Base-by-base conservation (phyloP, 2,797 vertebrate species). In the Spinus olivaceus region DNA sequence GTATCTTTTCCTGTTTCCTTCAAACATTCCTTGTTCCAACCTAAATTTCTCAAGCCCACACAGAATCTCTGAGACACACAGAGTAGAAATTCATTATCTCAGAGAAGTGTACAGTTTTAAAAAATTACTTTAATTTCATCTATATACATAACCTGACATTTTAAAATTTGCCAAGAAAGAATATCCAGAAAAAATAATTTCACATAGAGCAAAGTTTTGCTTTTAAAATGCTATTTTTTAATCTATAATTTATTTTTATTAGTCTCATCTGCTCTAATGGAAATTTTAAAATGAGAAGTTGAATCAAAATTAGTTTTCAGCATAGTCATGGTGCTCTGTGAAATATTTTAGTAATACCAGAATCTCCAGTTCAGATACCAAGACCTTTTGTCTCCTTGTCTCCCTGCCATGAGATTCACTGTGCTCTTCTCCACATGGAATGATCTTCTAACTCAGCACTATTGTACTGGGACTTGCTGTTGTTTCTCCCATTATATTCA, bases 101-200 rank as follows among this genome's bases (percentile, higher is more conserved):
- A 64, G 51, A 82, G 44, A 81, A 44, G 33, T 51, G 81, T 59
- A 19, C 14, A 47, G 21, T 50, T 91, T 74, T 14, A 4, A 74
- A 94, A 74, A 88, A 73, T 72, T 86, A 59, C 47, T 92, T 92
- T 77, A 33, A 83, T 86, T 91, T 47, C 44, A 81, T 13, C 81
- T 91, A 20, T 65, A 12, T 80, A 41, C 2, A 2, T 80, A 92
- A 72, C 16, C 11, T 46, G 51, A 73, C 30, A 65, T 90, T 73
- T 90, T n/a, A 77, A 88, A 84, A 65, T 80, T 66, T 81, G 6
- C 19, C 15, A 59, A 39, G 78, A 71, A 88, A 74, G 4, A 78
- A 74, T 78, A 79, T 64, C 41, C 25, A 79, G 53, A 85, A 77
- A 78, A 74, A 71, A 84, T 6, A 42, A 71, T 44, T 76, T 92